Evolutionary conservation across 2,113 vertebrate species (phyloP), one percentile per base, ranked within the genome.

Genomic region (Hydrolagus affinis): DNA sequence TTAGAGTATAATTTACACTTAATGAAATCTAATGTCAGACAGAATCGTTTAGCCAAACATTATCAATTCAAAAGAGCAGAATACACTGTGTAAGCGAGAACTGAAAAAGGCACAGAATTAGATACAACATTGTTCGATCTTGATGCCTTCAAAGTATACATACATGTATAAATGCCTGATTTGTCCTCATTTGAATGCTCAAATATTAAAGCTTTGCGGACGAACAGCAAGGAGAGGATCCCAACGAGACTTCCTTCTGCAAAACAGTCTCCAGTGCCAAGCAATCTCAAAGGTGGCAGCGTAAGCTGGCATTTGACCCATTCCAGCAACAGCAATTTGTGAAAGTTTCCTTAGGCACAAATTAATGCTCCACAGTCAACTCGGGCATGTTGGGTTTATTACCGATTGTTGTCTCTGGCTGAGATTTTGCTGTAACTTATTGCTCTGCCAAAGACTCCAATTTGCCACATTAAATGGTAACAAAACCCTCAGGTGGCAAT

Each of bases 1-100:
- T 91, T 88, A 87, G 88, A 85, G 88, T 88, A 89, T 91, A 90
- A 91, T 89, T 89, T 92, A 86, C 89, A 89, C 90, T 90, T 90
- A 91, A 91, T 90, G 90, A 91, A 91, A 90, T 87, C 87, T 59
- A 21, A 59, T 66, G 89, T 91, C 89, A 88, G 86, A 89, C 87
- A 89, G 85, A 91, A 86, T 32, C 85, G 86, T 88, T 88, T 88
- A 92, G 89, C 88, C 89, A 88, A 92, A 90, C 75, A 72, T 87
- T 87, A 83, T 83, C 78, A 85, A 83, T 83, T 83, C 62, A 83
- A 25, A 28, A 68, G 78, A 83, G 78, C 66, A 66, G 60, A 66
- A 83, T 83, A 66, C 78, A 32, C 60, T 32, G 60, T 30, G 60
- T 32, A 68, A 83, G 60, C 30, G 78, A 83, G 28, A 83, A 62